A percentile compares a stretch with the other conserved stretches of the same genome.
Evolutionary conservation across 2,797 vertebrate genomes (phyloP).

Genomic region (Spinus pinus): DNA sequence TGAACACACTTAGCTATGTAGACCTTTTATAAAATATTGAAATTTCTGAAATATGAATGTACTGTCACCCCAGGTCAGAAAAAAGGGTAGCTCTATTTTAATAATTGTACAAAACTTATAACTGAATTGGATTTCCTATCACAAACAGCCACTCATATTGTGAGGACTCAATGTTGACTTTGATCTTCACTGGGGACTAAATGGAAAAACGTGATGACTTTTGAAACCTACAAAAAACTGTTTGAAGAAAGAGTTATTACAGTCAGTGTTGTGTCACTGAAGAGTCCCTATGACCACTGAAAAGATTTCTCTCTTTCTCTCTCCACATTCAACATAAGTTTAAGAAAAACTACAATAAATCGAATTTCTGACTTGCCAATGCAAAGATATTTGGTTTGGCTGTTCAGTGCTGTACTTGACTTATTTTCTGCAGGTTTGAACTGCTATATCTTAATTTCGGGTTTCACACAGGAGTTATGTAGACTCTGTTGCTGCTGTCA

Average conservation of each 20-base stretch:
- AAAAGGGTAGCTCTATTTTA: neutral
- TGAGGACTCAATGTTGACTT: neutral
- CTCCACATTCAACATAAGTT: neutral
- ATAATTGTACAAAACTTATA: neutral
- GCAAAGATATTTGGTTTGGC: neutral
- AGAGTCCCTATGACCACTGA: neutral
- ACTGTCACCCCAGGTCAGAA: neutral
- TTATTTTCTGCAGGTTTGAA: neutral
- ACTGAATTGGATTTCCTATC: neutral
- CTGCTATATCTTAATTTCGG: conserved; percentile 3
- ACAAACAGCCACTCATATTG: neutral
- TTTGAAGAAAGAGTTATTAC: neutral
- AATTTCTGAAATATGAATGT: neutral
- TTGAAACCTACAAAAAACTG: neutral
- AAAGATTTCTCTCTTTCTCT: neutral
- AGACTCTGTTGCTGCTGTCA: neutral
- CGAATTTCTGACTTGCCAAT: neutral
- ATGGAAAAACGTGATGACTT: neutral
- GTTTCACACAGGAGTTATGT: neutral
- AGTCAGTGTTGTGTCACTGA: neutral
- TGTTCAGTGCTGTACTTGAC: neutral
- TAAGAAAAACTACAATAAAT: neutral
- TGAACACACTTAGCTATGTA: neutral
- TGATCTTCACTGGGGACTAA: neutral
- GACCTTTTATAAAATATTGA: neutral